phyloP scores from a whole-genome alignment of 2,888 invertebrate genomes.

The Andrena minutula region DNA sequence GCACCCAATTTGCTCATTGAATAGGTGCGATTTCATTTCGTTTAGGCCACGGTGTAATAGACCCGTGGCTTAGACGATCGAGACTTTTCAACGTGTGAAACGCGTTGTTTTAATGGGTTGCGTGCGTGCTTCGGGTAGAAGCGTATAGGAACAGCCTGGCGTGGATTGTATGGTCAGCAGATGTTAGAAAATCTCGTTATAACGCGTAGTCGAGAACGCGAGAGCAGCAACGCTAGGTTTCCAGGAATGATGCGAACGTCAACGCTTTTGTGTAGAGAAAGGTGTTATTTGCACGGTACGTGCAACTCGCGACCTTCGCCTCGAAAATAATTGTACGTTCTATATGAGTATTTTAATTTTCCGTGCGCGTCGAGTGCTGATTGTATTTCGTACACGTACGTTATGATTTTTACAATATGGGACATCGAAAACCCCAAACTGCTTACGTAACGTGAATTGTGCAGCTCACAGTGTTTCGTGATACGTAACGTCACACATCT shows the following conservation, averaged over 20 bases:
- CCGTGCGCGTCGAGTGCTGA: no score
- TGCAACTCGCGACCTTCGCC: neutral
- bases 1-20: slow-evolving; percentile 1
- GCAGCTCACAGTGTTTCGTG: no score
- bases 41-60: slow-evolving; percentile 15
- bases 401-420: no score
- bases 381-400: no score
- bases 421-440: no score
- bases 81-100: slow-evolving; percentile 21
- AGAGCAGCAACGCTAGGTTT: neutral
- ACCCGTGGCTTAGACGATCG: slow-evolving; percentile 15
- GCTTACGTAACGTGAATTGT: no score
- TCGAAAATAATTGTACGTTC: neutral
- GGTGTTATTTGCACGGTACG: slow-evolving; percentile 1
- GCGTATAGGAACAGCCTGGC: neutral
- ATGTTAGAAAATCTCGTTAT: slow-evolving; percentile 45
- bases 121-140: neutral
- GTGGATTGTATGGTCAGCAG: slow-evolving; percentile 22
- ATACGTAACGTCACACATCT: no score
- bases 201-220: neutral
- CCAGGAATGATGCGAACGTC: slow-evolving; percentile 6
- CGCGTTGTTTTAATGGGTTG: neutral
- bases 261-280: slow-evolving; percentile 10
- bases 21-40: slow-evolving; percentile 70
- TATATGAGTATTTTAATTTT: no score